Conservation (phyloP, 2,113 vertebrate species). For the Hiodon alosoides region DNA sequence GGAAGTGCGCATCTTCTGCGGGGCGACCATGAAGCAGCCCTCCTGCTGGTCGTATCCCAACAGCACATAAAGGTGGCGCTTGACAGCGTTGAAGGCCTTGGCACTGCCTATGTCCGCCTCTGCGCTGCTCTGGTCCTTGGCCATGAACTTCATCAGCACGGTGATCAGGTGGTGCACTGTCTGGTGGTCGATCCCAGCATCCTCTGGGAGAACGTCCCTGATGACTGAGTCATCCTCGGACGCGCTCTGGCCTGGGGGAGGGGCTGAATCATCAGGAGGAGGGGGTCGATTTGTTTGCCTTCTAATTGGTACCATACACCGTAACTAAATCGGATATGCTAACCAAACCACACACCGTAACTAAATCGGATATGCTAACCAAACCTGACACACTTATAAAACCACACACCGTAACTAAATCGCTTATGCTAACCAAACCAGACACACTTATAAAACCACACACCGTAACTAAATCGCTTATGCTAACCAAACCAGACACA, state of each 20-base stretch:
- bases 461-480: no score
- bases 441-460: no score
- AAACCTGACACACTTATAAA: no score
- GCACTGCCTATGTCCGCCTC: constrained; percentile 92
- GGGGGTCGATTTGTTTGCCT: constrained; percentile 39
- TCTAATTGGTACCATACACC: no score
- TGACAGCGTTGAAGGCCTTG: constrained; percentile 97
- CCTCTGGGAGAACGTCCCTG: constrained; percentile 88
- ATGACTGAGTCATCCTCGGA: constrained; percentile 84
- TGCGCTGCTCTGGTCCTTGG: constrained; percentile 90
- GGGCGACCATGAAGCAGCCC: constrained; percentile 97
- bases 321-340: no score
- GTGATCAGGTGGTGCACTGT: constrained; percentile 96
- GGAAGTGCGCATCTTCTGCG: constrained; percentile 94
- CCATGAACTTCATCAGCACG: constrained; percentile 99
- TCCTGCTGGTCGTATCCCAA: constrained; percentile 95
- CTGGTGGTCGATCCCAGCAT: constrained; percentile 94
- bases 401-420: no score
- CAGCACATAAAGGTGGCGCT: constrained; percentile 89
- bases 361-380: no score
- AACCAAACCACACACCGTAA: no score
- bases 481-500: no score
- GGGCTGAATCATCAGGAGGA: constrained; percentile 51
- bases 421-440: no score
- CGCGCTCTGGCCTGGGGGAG: constrained; percentile 68